Conservation (phyloP, 1,140 invertebrate species). For the Melanaphis sacchari region DNA sequence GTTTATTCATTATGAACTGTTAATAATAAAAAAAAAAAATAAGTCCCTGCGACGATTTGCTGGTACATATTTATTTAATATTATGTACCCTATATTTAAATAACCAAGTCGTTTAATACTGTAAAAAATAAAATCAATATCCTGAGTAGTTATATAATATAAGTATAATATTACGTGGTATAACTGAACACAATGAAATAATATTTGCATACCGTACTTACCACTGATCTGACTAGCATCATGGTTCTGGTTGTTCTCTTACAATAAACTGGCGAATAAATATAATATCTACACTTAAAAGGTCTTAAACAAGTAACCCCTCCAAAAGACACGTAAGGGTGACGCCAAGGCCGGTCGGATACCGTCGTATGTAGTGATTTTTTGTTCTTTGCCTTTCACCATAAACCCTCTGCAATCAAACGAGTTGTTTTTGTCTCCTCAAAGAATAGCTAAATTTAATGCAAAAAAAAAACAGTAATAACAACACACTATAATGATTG, state of each 20-base stretch:
- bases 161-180: neutral
- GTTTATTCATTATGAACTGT: neutral
- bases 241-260: constrained; percentile 8
- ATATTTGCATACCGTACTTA: neutral
- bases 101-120: neutral
- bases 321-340: neutral
- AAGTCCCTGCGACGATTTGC: neutral
- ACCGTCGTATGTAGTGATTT: neutral
- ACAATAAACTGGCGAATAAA: constrained; percentile 1
- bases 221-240: constrained; percentile 21
- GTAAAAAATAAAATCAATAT: neutral
- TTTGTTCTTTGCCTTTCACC: neutral
- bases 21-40: neutral
- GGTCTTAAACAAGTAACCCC: neutral
- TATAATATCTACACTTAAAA: neutral
- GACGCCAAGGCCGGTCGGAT: neutral
- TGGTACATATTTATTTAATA: neutral
- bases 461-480: neutral
- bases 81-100: neutral
- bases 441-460: neutral
- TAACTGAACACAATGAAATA: neutral
- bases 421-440: neutral
- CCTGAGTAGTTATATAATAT: neutral
- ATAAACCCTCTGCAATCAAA: neutral
- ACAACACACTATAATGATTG: neutral